Percentiles rank a stretch among this genome's conserved stretches.
phyloP scores from a whole-genome alignment of 1,140 invertebrate species.

The Hirudo medicinalis region DNA sequence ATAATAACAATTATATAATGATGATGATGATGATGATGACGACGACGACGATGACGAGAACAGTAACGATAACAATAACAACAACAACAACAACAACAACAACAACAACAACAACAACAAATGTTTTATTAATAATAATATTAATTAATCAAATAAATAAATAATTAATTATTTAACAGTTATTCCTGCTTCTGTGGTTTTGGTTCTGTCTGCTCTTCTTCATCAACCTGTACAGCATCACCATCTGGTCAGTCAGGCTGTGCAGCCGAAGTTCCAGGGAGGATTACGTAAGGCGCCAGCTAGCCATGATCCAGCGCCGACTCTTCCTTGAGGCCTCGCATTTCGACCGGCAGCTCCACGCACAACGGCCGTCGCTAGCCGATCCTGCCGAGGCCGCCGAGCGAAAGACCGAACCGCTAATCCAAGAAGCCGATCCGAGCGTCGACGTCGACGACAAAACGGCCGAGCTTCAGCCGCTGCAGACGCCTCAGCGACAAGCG shows the following conservation, averaged over 20 bases:
- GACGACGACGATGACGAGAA: no score
- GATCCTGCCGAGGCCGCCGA: neutral
- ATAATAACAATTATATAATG: no score
- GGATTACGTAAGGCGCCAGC: neutral
- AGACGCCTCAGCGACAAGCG: neutral
- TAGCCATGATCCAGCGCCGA: neutral
- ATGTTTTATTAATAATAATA: no score
- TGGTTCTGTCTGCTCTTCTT: neutral
- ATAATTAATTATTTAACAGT: neutral
- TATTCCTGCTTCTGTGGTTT: neutral
- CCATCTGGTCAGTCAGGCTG: neutral
- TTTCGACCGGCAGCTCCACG: neutral
- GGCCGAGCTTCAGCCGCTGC: neutral
- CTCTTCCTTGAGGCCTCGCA: neutral
- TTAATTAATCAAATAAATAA: no score
- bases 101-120: no score
- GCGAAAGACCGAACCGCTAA: neutral
- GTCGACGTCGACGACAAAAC: neutral
- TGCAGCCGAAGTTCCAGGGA: neutral
- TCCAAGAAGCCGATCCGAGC: neutral
- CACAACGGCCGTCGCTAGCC: neutral
- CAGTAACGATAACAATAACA: no score
- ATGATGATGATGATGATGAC: no score
- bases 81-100: no score
- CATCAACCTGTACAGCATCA: slow-evolving; percentile 7